Base-by-base conservation (phyloP, 2,113 vertebrate genomes). In the Sciurus niger region DNA sequence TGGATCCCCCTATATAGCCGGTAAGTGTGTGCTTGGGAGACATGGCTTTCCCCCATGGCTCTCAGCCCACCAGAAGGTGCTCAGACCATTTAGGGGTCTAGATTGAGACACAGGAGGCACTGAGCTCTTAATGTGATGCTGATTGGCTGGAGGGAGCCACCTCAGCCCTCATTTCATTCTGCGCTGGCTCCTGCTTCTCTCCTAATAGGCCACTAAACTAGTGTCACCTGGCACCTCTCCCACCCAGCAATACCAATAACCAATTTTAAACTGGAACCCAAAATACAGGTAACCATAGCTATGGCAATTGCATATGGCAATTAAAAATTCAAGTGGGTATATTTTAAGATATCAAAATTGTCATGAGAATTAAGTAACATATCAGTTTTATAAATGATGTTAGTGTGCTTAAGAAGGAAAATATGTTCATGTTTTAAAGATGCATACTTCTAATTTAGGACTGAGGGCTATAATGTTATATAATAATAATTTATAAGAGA, bases 261-360 rank as follows among this genome's bases (percentile, higher is more conserved):
- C 43, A 90, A 0, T 43, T 28, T 80, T 51, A 60, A 84, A 77
- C 37, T 18, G 40, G 13, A 89, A 53, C n/a, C 65, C 53, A 79
- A 48, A 79, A 85, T 40, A 70, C 43, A 63, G 40, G 37, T 77
- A 92, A 67, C 83, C n/a, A 53, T 4, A 70, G 37, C 20, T 8
- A 30, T 67, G 58, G 80, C 22, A 70, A 30, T 67, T 65, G 80
- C 22, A 70, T 17, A 30, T 7, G 11, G 72, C 43, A 70, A 96
- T 84, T 84, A 58, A 90, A 88, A 79, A 58, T 73, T 79, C 37
- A 84, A 65, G 9, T 14, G 2, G 87, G 30, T 25, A 16, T 40
- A 77, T 22, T 84, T 70, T 84, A 92, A 87, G 94, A 89, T 17
- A 84, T 86, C 25, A 89, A 78, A 65, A 92, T 48, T 46, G 12